Evolutionary conservation across 2,888 invertebrate species (phyloP), one percentile per base, ranked within the genome.

Genomic region (Laothoe populi): DNA sequence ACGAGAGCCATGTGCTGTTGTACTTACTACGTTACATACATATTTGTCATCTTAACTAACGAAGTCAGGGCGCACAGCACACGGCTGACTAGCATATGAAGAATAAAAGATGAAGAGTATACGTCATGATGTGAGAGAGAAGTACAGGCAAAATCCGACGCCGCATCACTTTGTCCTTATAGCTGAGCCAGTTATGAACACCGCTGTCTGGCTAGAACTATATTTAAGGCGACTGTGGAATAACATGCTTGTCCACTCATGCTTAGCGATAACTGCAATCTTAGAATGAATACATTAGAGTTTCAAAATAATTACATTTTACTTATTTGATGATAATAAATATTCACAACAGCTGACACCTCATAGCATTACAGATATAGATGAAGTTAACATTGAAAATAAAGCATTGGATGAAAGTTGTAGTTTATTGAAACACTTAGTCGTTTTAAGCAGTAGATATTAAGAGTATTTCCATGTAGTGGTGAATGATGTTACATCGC

Each of bases 331-430:
- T 49, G 24, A 19, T 31, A 19, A 53, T 53, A 16, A 0, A 16
- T 53, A 53, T 53, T 35, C 53, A 53, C 35, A 53, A 53, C 53
- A 53, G 53, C 53, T 53, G 19, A 53, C 53, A 53, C 53, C 53
- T 35, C 11, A 35, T 53, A 53, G 53, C 19, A 26, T 48, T n/a
- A 35, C 0, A 35, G 16, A 49, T 35, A 35, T 16, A 53, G 35
- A 53, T 53, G 53, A 31, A 19, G 53, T 53, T 35, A 53, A 35
- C 35, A 11, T 16, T 19, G 31, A 35, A 35, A 5, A 38, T 38
- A 13, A 35, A 31, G 35, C 31, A 16, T 31, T 35, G 53, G 19
- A 31, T 53, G 53, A 35, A 35, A 31, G 31, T 31, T 19, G 19
- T 19, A 10, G 31, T 4, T 19, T 35, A 19, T 11, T 19, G 11